Evolutionary conservation across 2,797 vertebrate species (phyloP).

Genomic region (Tapirus indicus): DNA sequence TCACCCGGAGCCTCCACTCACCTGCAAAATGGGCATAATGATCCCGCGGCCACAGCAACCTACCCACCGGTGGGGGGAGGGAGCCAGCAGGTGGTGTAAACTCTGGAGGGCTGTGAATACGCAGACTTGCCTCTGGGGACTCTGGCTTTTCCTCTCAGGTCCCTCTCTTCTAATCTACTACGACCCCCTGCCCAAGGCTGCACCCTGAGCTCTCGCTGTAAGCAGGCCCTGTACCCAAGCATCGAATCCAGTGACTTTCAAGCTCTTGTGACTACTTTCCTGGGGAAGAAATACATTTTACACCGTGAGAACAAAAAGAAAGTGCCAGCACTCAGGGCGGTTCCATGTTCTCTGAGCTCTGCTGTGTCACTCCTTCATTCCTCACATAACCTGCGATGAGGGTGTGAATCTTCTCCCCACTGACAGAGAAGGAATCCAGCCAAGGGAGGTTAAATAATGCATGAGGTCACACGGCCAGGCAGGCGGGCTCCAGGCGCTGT

Average conservation of each 20-base stretch:
- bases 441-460: rapidly evolving
- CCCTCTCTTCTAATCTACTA: background rate
- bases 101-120: background rate
- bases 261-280: background rate
- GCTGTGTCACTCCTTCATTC: rapidly evolving
- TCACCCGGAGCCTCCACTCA: background rate
- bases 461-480: rapidly evolving
- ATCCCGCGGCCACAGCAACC: background rate
- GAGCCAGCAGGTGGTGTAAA: background rate
- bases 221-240: background rate
- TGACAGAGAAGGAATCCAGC: background rate
- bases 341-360: background rate
- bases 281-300: background rate
- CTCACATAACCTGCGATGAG: background rate
- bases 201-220: rapidly evolving
- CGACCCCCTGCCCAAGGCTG: background rate
- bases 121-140: background rate
- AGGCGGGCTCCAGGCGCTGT: background rate
- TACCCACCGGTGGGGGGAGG: background rate
- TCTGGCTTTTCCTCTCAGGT: background rate
- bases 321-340: rapidly evolving
- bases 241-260: background rate
- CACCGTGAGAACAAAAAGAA: background rate
- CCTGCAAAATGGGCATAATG: background rate
- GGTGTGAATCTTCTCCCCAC: background rate